Evolutionary conservation across 2,888 invertebrate genomes (phyloP).

Genomic region (Lysandra coridon): DNA sequence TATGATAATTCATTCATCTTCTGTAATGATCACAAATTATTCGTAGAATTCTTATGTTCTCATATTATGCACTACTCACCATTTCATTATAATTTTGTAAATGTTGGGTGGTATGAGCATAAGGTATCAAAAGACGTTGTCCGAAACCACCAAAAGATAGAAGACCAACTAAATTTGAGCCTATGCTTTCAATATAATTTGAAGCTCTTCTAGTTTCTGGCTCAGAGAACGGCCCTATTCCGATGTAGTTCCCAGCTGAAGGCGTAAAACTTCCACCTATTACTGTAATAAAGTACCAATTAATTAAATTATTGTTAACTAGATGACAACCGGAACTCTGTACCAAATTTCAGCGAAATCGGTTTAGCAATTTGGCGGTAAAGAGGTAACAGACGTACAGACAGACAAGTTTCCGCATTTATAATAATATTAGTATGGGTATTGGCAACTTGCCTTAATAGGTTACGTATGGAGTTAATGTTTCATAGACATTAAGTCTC

Average conservation of each 20-base stretch:
- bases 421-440: too few relatives aligned
- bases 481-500: too few relatives aligned
- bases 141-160: slow-evolving; percentile 84
- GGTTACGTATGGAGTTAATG: too few relatives aligned
- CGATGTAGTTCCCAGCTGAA: slow-evolving; percentile 70
- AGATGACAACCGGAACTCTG: too few relatives aligned
- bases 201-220: slow-evolving; percentile 73
- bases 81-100: slow-evolving; percentile 72
- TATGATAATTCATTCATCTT: neutral
- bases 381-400: too few relatives aligned
- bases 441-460: too few relatives aligned
- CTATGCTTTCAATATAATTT: slow-evolving; percentile 64
- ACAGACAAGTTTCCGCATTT: too few relatives aligned
- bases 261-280: slow-evolving; percentile 69
- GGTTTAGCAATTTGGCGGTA: too few relatives aligned
- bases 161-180: slow-evolving; percentile 70
- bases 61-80: slow-evolving; percentile 48
- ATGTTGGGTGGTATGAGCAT: slow-evolving; percentile 69
- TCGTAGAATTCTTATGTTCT: neutral
- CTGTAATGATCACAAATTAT: neutral
- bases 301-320: too few relatives aligned
- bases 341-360: too few relatives aligned
- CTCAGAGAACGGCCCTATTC: slow-evolving; percentile 80
- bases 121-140: slow-evolving; percentile 81
- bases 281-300: slow-evolving; percentile 51